Conservation (phyloP, 1,140 invertebrate species). For the Conus betulinus region DNA sequence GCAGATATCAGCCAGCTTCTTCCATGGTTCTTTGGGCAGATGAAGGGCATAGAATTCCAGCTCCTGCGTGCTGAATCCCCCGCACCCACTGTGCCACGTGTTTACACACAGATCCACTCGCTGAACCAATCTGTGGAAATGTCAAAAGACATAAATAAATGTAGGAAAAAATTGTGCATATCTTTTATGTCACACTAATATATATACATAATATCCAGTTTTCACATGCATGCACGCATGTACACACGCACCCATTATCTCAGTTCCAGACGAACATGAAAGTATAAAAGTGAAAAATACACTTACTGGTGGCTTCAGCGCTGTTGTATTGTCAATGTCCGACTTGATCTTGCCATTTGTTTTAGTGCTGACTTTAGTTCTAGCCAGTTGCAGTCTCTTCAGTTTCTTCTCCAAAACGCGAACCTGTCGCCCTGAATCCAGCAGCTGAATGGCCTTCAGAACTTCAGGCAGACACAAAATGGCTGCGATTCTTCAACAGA, state of each 20-base stretch:
- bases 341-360: constrained; percentile 71
- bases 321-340: constrained; percentile 71
- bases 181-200: too few species aligned
- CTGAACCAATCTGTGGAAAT: constrained; percentile 63
- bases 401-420: constrained; percentile 69
- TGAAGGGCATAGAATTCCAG: constrained; percentile 69
- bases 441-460: constrained; percentile 67
- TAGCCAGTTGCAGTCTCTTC: constrained; percentile 63
- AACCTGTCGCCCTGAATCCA: constrained; percentile 67
- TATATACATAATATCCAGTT: too few species aligned
- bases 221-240: too few species aligned
- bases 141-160: not conserved
- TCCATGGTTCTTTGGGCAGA: constrained; percentile 72
- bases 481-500: constrained; percentile 59
- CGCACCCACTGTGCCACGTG: constrained; percentile 64
- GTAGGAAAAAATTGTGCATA: too few species aligned
- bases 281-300: not conserved
- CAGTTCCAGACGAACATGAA: too few species aligned
- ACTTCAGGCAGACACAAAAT: constrained; percentile 73
- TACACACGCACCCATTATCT: too few species aligned
- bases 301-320: constrained; percentile 66
- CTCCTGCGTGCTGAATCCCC: constrained; percentile 62
- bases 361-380: constrained; percentile 60
- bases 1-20: constrained; percentile 70
- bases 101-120: constrained; percentile 68